Conservation (phyloP, 2,113 vertebrate species). For the Lontra canadensis region DNA sequence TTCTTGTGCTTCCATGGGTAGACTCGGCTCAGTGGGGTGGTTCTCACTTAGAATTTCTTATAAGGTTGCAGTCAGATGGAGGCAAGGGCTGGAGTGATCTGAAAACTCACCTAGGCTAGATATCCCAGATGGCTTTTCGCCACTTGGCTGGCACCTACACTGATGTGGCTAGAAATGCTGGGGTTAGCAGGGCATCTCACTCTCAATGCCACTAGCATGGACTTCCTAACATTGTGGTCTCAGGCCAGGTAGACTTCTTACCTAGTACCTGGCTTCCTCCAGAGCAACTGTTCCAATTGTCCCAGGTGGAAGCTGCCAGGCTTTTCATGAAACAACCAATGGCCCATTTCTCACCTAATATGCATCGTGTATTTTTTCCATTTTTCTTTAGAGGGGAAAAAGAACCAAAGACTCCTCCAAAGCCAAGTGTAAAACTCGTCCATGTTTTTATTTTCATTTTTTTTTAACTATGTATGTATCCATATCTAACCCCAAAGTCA, state of each 20-base stretch:
- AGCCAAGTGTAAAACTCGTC: not conserved
- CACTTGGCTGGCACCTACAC: not conserved
- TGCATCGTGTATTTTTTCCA: not conserved
- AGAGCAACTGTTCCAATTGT: not conserved
- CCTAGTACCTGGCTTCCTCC: not conserved
- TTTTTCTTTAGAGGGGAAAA: conserved; percentile 13
- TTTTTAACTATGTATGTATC: conserved; percentile 7
- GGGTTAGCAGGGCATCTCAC: not conserved
- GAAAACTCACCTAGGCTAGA: not conserved
- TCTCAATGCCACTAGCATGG: not conserved
- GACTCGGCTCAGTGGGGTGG: not conserved
- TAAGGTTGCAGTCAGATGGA: not conserved
- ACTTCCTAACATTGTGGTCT: not conserved
- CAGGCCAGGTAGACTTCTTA: conserved; percentile 21
- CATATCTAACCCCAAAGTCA: not conserved
- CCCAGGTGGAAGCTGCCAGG: not conserved
- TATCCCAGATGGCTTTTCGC: not conserved
- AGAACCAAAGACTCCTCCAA: not conserved
- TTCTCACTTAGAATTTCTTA: not conserved
- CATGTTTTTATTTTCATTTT: not conserved
- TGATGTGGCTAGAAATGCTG: not conserved
- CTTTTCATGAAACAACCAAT: conserved; percentile 13
- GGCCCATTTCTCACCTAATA: not conserved
- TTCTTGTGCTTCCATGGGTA: not conserved
- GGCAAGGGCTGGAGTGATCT: not conserved